Percentiles rank a stretch among this genome's conserved stretches.
phyloP scores from a whole-genome alignment of 1,140 invertebrate species.

The Spodoptera frugiperda region DNA sequence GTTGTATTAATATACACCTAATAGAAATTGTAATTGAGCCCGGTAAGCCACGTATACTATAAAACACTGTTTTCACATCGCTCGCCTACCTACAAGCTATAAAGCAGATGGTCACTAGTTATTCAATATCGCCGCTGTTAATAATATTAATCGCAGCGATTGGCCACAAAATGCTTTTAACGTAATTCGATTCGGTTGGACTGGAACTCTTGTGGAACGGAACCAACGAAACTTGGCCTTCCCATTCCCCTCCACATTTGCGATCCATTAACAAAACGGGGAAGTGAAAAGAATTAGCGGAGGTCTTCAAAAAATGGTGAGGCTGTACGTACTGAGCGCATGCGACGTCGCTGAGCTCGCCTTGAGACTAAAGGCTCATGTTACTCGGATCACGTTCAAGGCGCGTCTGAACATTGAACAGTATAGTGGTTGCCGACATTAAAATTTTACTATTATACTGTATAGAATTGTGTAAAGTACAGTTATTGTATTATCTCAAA shows the following conservation, averaged over 20 bases:
- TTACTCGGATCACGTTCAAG: constrained; percentile 85
- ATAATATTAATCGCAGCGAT: constrained; percentile 81
- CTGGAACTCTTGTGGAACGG: constrained; percentile 75
- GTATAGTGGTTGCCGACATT: constrained; percentile 68
- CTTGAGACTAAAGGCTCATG: constrained; percentile 79
- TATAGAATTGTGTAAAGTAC: constrained; percentile 27
- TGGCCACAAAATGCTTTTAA: constrained; percentile 83
- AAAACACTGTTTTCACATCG: constrained; percentile 25
- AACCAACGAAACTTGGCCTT: constrained; percentile 69
- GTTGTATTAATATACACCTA: too few relatives aligned
- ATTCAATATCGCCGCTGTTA: constrained; percentile 71
- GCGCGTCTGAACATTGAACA: constrained; percentile 67
- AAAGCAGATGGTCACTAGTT: constrained; percentile 62
- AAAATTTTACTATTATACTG: constrained; percentile 61
- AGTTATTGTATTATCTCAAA: constrained; percentile 38
- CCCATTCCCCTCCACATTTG: constrained; percentile 49
- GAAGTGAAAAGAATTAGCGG: constrained; percentile 55
- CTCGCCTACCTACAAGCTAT: constrained; percentile 31
- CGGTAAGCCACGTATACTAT: not conserved
- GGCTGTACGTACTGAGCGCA: constrained; percentile 61
- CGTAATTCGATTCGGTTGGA: constrained; percentile 80
- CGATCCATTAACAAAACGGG: constrained; percentile 55
- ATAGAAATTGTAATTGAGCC: constrained; percentile 13
- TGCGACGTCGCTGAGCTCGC: constrained; percentile 72
- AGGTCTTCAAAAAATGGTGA: constrained; percentile 65